phyloP scores from a whole-genome alignment of 2,888 invertebrate species.

The Clusia tigrina region DNA sequence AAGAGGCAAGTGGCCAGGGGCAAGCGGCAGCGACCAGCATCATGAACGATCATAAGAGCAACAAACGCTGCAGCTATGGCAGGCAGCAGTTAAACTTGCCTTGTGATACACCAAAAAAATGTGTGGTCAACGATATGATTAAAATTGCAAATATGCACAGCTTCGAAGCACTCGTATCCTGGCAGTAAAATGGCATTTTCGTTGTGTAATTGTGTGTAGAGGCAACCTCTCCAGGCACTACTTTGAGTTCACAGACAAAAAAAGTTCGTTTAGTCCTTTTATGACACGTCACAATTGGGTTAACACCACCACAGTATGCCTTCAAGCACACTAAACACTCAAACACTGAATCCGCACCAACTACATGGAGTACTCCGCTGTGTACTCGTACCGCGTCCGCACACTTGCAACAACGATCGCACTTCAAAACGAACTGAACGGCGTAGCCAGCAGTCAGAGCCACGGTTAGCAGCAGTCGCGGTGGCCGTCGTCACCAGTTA shows the following conservation, averaged over 20 bases:
- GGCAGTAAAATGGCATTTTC: conserved; percentile 19
- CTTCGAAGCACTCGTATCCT: not conserved
- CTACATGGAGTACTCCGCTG: not conserved
- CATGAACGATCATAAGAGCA: conserved; percentile 4
- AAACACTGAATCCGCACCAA: not conserved
- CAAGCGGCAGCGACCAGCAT: conserved; percentile 10
- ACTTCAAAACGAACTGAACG: conserved; percentile 53
- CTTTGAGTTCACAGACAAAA: not conserved
- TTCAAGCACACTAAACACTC: not conserved
- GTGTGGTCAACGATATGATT: not conserved
- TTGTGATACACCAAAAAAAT: too few relatives aligned
- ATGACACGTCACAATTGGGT: not conserved
- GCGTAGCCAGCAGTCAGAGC: conserved; percentile 32
- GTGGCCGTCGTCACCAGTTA: conserved; percentile 15
- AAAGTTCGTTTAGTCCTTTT: conserved; percentile 3
- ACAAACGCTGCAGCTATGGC: too few relatives aligned
- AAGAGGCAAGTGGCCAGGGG: conserved; percentile 21
- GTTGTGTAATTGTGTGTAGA: conserved; percentile 11
- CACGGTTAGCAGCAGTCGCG: not conserved
- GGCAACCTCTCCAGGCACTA: conserved; percentile 19
- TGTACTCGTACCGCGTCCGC: conserved; percentile 20
- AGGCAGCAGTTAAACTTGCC: too few relatives aligned
- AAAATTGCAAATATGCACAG: not conserved
- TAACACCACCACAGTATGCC: not conserved
- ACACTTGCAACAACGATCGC: conserved; percentile 51